Evolutionary conservation across 2,888 invertebrate genomes (phyloP), one percentile per base, ranked within the genome.

Genomic region (Luperina nickerlii): DNA sequence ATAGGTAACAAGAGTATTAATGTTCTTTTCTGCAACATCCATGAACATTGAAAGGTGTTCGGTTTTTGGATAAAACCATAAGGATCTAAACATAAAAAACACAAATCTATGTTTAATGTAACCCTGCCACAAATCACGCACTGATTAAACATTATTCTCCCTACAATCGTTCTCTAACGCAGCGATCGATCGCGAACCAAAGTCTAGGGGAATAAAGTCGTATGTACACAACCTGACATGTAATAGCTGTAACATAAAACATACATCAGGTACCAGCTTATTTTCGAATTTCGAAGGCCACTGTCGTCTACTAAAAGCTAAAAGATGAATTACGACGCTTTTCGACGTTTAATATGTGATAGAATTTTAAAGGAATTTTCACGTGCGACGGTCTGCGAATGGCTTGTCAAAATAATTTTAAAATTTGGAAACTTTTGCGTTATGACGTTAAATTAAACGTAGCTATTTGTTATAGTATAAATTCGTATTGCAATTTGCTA

Each of bases 281-380:
- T 79, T 86, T 87, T 73, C 71, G 57, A 84, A 83, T 84, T 87
- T 76, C 71, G 71, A 87, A 83, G 78, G 67, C 78, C 62, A 77
- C 67, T 82, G 84, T 77, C 88, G 82, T 87, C 87, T 76, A 88
- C 88, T 91, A 90, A 91, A 92, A 91, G 91, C 90, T 82, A 66
- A 66, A 83, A 92, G 92, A 94, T 93, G 87, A 91, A 89, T 84
- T 87, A 87, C 86, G 92, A 93, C 93, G 90, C 86, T 89, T 91
- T 92, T 90, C 88, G 88, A 88, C 89, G 90, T 88, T 88, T 90
- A 91, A 90, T 91, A 91, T 90, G 88, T 83, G 84, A 90, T 89
- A 86, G 89, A 89, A 90, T 90, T 92, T 91, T 89, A 88, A 89
- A 88, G 85, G 89, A 88, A 90, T 90, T 88, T 88, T 88, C 86